Evolutionary conservation across 2,797 vertebrate genomes (phyloP), one percentile per base, ranked within the genome.

Genomic region (Erethizon dorsatum): DNA sequence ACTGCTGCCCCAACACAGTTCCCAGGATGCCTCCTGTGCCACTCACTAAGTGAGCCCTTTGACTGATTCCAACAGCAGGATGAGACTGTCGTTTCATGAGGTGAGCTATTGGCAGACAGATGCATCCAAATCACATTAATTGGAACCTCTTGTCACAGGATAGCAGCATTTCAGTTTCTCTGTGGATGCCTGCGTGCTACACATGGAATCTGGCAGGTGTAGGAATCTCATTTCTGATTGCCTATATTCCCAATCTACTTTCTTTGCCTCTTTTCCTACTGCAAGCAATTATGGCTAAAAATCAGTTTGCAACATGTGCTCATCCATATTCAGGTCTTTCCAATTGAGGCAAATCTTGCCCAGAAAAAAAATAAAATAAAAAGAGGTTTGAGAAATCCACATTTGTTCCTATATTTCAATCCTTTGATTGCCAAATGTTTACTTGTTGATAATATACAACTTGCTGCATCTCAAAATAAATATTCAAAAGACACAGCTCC

Each of bases 321-420:
- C 97, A 97, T 97, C 88, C 98, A 98, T 97, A 98, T 98, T 95
- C 95, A 98, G 88, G 41, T 92, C 50, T 93, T 97, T 89, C 84
- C 52, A 97, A 83, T 89, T 75, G 63, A 82, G 93, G 95, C 95
- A 78, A 94, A 85, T 90, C 90, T 61, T 95, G 86, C 90, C 75
- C 78, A 77, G 93, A 57, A 96, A 95, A 91, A 73, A 84, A 85
- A 79, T 79, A 79, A 90, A 95, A n/a, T 56, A 75, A 92, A 88
- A 95, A 83, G 75, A 93, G 79, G 88, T 83, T 89, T 95, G 93
- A 95, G 59, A 91, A 97, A 95, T 92, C 57, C 45, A 67, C 41
- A 95, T 88, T 88, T 79, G 78, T 90, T 83, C 82, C 75, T 91
- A 14, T 85, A 91, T 94, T 97, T 95, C 96, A 88, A 91, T 97